Base-by-base conservation (phyloP, 30 jellyfish, hydroid and myxozoan species). In the Turritopsis dohrnii region DNA sequence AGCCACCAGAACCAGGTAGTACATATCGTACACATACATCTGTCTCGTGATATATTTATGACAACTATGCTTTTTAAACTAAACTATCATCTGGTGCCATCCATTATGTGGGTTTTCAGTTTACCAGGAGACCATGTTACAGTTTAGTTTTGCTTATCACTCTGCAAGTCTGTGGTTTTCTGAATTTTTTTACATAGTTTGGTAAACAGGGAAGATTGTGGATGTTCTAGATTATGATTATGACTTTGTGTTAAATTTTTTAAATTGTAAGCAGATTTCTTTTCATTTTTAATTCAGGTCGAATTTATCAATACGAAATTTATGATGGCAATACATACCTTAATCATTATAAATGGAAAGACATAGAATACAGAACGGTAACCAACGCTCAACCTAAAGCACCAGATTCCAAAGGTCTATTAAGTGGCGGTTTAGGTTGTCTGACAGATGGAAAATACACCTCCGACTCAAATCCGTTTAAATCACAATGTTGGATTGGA, bases 341-440 rank as follows among this genome's bases (percentile, higher is more conserved):
- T 20, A 69, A 69, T 20, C 71, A 1, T 19, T 80, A 18, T 19
- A 16, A 74, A 65, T 82, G 76, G 73, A 82, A 29, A 26, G 89
- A 82, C 28, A 29, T 13, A 23, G 65, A 74, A 30, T 74, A 74
- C 83, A 41, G 60, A 66, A 25, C 30, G 16, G 76, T 17, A 66
- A 16, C 22, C 22, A 66, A 54, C 16, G 18, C 54, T 22, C 71
- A 54, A 21, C 24, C 29, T 21, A 41, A 30, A 13, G 21, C 27
- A 0, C 21, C 77, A 69, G 77, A 69, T 27, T 52, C 54, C 28
- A 21, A 30, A 65, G 83, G 83, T 13, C 9, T 69, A n/a, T 69
- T 69, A 69, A 69, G 30, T 69, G 31, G 77, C 16, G 89, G 89
- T 65, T 19, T 71, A 65, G 89, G 89, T 31, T 82, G 89, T 52